phyloP scores from a whole-genome alignment of 2,888 invertebrate genomes.

The Idaea aversata region DNA sequence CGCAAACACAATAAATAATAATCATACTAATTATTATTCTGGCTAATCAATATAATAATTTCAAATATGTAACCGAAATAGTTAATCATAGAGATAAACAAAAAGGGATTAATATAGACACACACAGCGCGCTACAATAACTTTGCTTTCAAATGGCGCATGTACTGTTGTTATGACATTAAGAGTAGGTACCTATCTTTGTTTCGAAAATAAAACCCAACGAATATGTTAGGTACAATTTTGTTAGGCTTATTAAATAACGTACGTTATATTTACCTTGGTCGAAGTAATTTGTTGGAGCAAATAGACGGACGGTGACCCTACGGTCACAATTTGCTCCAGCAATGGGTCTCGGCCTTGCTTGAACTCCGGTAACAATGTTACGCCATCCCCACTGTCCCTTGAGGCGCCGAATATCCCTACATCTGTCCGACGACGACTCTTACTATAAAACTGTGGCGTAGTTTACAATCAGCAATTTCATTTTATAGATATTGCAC shows the following conservation, averaged over 20 bases:
- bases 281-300: conserved; percentile 60
- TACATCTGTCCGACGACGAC: conserved; percentile 67
- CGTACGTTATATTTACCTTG: conserved; percentile 58
- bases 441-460: conserved; percentile 63
- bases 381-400: conserved; percentile 67
- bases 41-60: conserved; percentile 54
- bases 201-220: conserved; percentile 44
- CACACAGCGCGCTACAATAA: conserved; percentile 53
- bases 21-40: conserved; percentile 63
- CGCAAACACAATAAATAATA: conserved; percentile 43
- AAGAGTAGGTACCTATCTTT: conserved; percentile 41
- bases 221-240: conserved; percentile 33
- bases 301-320: conserved; percentile 66
- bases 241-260: conserved; percentile 58
- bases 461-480: conserved; percentile 65
- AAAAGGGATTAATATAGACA: conserved; percentile 51
- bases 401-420: conserved; percentile 63
- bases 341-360: conserved; percentile 64
- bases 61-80: conserved; percentile 39
- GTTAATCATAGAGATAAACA: conserved; percentile 22
- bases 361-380: conserved; percentile 72
- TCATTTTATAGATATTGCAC: conserved; percentile 65
- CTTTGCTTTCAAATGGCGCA: conserved; percentile 62
- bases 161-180: conserved; percentile 56
- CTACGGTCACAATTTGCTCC: conserved; percentile 69